Evolutionary conservation across 2,888 invertebrate genomes (phyloP).

Genomic region (Epinotia nisella): DNA sequence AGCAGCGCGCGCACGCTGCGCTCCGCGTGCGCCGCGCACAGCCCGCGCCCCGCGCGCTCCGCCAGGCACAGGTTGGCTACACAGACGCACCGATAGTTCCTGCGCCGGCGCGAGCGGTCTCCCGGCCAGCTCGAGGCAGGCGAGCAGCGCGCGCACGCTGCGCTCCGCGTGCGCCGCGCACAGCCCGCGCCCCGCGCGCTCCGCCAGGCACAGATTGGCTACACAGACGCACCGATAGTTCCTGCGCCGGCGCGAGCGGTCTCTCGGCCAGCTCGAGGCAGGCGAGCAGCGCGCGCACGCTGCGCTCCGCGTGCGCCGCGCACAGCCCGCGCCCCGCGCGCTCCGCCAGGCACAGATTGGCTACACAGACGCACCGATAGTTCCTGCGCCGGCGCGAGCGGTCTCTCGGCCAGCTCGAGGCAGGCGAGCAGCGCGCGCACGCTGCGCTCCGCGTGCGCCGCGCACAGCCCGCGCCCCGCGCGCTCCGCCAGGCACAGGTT

Average conservation of each 20-base stretch:
- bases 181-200: conserved; percentile 89
- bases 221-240: conserved; percentile 67
- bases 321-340: conserved; percentile 89
- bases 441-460: conserved; percentile 72
- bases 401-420: conserved; percentile 65
- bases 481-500: conserved; percentile 92
- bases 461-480: conserved; percentile 88
- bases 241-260: conserved; percentile 44
- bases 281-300: conserved; percentile 64
- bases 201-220: conserved; percentile 92
- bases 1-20: conserved; percentile 67
- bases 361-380: conserved; percentile 80
- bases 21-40: conserved; percentile 81
- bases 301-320: conserved; percentile 72
- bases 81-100: too few relatives aligned
- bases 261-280: conserved; percentile 70
- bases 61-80: conserved; percentile 93
- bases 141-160: conserved; percentile 64
- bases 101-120: conserved; percentile 48
- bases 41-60: conserved; percentile 88
- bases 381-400: conserved; percentile 43
- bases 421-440: conserved; percentile 68
- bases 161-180: conserved; percentile 78
- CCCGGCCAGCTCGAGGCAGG: conserved; percentile 69
- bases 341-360: conserved; percentile 92